Evolutionary conservation across 2,797 vertebrate species (phyloP), one percentile per base, ranked within the genome.

Genomic region (Darevskia mixta): DNA sequence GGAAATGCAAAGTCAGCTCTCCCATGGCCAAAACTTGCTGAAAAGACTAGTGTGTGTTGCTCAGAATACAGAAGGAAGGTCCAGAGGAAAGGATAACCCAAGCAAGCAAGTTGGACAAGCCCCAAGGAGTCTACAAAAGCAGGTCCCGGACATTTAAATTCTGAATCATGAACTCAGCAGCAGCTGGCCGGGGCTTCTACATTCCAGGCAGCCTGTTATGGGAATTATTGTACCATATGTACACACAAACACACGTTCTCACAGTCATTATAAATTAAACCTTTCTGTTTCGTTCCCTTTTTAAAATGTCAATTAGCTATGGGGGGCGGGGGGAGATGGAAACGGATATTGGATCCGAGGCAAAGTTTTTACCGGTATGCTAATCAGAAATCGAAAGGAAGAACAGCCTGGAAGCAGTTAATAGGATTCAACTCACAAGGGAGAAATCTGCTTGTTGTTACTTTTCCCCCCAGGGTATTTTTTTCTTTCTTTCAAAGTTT

Each of bases 341-440:
- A 55, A 13, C 0, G 49, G 49, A 4, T 55, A 55, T 78, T 79
- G 23, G 58, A 92, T 69, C 69, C 49, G 27, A 91, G 77, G 82
- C 83, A 86, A 91, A 83, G 49, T 35, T 89, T 90, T 90, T 93
- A n/a, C n/a, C n/a, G n/a, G n/a, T 84, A 92, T 77, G 86, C 88
- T 92, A 29, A 94, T 94, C 83, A 93, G 93, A 94, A 94, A 95
- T 90, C 85, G 93, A 94, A 95, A 95, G 94, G 91, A 88, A 90
- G 85, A 45, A 41, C 35, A 88, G 82, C 84, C 89, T 88, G 91
- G 93, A 84, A 90, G 91, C 87, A 78, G 81, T 85, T 92, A 82
- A 69, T 85, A 85, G 25, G 3, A 72, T 90, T 81, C 61, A 0
- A 0, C 10, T 75, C 20, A 80, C 0, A 0, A 89, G 20, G 13